These are phyloP conservation scores for Spodoptera frugiperda DNA, from an alignment of 1,140 invertebrate genomes.

Conservation along the genomic window DNA sequence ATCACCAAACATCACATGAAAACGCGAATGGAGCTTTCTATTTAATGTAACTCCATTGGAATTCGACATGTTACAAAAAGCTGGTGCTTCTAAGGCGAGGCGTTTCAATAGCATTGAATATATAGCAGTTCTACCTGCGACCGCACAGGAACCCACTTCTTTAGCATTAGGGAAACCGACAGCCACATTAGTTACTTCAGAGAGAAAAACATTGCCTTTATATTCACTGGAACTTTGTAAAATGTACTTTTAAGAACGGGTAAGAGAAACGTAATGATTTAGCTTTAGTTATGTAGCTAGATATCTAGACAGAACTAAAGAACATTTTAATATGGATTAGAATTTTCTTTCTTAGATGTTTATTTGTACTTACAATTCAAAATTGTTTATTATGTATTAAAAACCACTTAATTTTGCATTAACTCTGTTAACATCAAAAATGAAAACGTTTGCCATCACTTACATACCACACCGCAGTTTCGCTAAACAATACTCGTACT, in stretches of 20 bases:
- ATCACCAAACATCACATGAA: neutral
- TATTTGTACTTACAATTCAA: too few relatives aligned
- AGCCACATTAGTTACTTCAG: conserved; percentile 16
- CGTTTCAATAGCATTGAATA: neutral
- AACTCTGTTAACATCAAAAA: too few relatives aligned
- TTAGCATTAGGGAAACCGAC: conserved; percentile 1
- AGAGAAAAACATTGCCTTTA: conserved; percentile 27
- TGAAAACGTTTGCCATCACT: too few relatives aligned
- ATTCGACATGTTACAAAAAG: conserved; percentile 12
- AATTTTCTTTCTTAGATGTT: too few relatives aligned
- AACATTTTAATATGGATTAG: too few relatives aligned
- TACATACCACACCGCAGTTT: neutral
- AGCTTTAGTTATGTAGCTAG: too few relatives aligned
- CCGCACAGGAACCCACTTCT: neutral
- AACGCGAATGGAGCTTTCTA: neutral
- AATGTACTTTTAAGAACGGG: neutral
- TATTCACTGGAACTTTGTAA: neutral
- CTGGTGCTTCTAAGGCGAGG: neutral
- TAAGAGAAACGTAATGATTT: too few relatives aligned
- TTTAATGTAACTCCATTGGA: neutral
- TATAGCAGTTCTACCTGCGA: neutral
- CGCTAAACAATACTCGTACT: neutral
- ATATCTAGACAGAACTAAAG: too few relatives aligned
- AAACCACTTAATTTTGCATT: too few relatives aligned
- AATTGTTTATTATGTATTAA: too few relatives aligned